Base-by-base conservation (phyloP, 2,113 vertebrate species). In the Psittacula cyanocephala region DNA sequence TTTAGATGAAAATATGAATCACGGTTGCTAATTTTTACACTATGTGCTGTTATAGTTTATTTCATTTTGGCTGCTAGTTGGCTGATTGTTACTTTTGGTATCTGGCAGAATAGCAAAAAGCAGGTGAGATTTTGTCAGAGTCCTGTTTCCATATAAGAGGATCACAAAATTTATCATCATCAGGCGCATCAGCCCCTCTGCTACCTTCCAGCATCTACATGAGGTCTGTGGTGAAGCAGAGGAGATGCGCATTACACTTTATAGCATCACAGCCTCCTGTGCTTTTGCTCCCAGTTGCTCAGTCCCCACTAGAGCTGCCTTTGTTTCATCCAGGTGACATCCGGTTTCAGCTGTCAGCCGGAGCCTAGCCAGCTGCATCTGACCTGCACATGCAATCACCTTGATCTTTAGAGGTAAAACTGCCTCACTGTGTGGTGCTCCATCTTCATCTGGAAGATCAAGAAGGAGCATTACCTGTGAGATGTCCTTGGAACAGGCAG, bases 271-370 rank as follows among this genome's bases (percentile, higher is more conserved):
- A 7, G 6, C 19, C 20, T 80, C 2, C 2, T 16, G 3, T 22
- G 29, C 24, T 69, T 81, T 46, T 62, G 25, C 67, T 43, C 49
- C 53, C 29, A 10, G 33, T 70, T 41, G 55, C 65, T 86, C 20
- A 24, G 39, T 88, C 16, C 33, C n/a, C 44, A 5, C 22, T 52
- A 29, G 41, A 74, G 23, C n/a, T 70, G 35, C 57, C 64, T 44
- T 28, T 3, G 0, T 25, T 69, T 83, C 7, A 4, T 52, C 44
- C 27, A 16, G 28, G 17, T 69, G 84, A 52, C 27, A n/a, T 28
- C 29, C 10, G 2, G 0, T 79, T 55, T 57, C 1, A 1, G 18
- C 37, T 19, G 2, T n/a, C 7, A 10, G 39, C 17, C 5, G 1
- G 27, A 82, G 52, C 18, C 29, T 22, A 60, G 64, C 14, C 23